Evolutionary conservation across 2,797 vertebrate genomes (phyloP).

Genomic region (Sylvia borin): DNA sequence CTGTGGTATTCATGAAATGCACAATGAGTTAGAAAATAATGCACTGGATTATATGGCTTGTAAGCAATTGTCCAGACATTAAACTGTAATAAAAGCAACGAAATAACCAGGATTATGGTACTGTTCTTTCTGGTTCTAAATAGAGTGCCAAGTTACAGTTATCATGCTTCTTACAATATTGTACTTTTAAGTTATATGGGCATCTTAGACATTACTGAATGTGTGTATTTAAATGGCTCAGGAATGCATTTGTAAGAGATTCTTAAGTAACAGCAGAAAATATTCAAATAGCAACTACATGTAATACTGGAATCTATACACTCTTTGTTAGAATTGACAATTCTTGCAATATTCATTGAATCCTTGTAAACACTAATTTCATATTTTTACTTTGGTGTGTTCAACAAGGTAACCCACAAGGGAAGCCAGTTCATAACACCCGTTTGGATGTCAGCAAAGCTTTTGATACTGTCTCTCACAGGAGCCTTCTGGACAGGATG

Average conservation of each 20-base stretch:
- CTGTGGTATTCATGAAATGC: not conserved
- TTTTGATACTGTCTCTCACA: not conserved
- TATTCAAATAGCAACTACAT: not conserved
- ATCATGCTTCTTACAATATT: not conserved
- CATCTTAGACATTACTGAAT: not conserved
- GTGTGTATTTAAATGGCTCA: not conserved
- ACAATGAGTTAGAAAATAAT: not conserved
- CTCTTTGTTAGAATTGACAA: not conserved
- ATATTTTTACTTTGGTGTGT: not conserved
- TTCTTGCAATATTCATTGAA: not conserved
- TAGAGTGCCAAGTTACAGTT: not conserved
- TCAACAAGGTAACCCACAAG: not conserved
- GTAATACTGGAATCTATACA: not conserved
- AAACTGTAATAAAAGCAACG: not conserved
- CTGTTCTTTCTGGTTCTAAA: not conserved
- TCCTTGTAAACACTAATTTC: not conserved
- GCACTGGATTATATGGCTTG: not conserved
- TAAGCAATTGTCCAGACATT: not conserved
- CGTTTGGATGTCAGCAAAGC: not conserved
- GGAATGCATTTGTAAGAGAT: not conserved
- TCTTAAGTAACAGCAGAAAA: not conserved
- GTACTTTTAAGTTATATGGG: not conserved
- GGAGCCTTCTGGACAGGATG: not conserved
- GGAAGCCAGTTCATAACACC: rapidly evolving
- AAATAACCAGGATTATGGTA: not conserved